phyloP scores from a whole-genome alignment of 2,888 invertebrate genomes.

The Amiota communis region DNA sequence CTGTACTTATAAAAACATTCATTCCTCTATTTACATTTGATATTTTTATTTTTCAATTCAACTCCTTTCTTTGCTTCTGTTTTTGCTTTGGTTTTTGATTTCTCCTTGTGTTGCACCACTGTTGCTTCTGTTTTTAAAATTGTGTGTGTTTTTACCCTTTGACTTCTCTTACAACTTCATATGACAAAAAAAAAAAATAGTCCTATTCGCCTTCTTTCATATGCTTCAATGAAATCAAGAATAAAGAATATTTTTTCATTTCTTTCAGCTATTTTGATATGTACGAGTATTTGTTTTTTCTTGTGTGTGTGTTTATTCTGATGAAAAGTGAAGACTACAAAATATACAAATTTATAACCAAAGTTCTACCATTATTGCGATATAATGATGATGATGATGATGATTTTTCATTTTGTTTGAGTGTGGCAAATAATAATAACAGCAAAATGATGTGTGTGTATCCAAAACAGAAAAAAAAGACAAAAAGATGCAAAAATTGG shows the following conservation, averaged over 20 bases:
- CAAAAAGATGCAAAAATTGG: slow-evolving; percentile 45
- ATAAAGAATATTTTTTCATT: background rate
- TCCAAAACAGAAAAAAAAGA: background rate
- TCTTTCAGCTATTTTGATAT: too few relatives aligned
- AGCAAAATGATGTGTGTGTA: background rate
- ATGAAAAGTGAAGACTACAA: slow-evolving; percentile 4
- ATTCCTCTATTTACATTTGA: slow-evolving; percentile 11
- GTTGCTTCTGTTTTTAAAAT: too few relatives aligned
- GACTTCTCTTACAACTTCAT: background rate
- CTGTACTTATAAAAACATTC: background rate
- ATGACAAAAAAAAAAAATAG: background rate
- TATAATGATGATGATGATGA: background rate
- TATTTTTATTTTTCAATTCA: background rate
- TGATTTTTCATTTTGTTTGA: background rate
- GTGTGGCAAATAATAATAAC: background rate
- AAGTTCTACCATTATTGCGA: background rate
- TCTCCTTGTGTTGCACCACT: too few relatives aligned
- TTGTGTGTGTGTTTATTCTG: background rate
- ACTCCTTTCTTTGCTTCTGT: background rate
- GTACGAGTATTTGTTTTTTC: background rate
- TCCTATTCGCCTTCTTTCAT: background rate
- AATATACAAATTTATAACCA: too few relatives aligned
- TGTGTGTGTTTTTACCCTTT: background rate
- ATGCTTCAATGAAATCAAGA: background rate
- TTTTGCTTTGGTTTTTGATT: too few relatives aligned